Evolutionary conservation across 1,140 invertebrate species (phyloP), one percentile per base, ranked within the genome.

Genomic region (Meteorus sp.): DNA sequence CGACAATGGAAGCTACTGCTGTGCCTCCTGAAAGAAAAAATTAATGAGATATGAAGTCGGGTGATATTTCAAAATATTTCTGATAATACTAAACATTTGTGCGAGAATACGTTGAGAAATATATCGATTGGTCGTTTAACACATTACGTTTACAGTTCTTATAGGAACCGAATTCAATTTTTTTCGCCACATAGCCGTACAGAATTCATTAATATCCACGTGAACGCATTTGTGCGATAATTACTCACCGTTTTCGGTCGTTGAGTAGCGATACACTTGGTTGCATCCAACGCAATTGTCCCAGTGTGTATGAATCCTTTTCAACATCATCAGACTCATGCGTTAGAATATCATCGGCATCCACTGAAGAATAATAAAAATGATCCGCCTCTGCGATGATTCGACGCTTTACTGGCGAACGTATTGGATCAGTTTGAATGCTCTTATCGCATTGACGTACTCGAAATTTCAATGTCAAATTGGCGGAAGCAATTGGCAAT

Each of bases 391-490:
- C 74, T 25, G 74, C 71, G 37, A 77, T 61, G 59, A 78, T 77
- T 62, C 73, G 66, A 39, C 74, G 74, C 62, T 77, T 77, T 17
- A 74, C 63, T 43, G 76, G 75, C 33, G 76, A 77, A 60, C 76
- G 65, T 48, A 74, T 58, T 9, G 82, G 80, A 44, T 84, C 83
- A 1, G 84, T 85, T 70, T 85, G 84, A 43, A 83, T 80, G 60
- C 78, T 82, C 59, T 85, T 85, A 66, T 85, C 83, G 59, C 81
- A 83, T 55, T 83, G 81, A 27, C 77, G 71, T 9, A 85, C 80
- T 17, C 77, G 70, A 64, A 84, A 84, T 66, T 84, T 84, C 19
- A 83, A 73, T 25, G 82, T 74, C 60, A 74, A 79, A 15, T 71
- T 67, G 6, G 73, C 64, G 47, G 63, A 41, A 20, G 66, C 50